Base-by-base conservation (phyloP, 2,888 invertebrate species). In the Ichneumon xanthorius region DNA sequence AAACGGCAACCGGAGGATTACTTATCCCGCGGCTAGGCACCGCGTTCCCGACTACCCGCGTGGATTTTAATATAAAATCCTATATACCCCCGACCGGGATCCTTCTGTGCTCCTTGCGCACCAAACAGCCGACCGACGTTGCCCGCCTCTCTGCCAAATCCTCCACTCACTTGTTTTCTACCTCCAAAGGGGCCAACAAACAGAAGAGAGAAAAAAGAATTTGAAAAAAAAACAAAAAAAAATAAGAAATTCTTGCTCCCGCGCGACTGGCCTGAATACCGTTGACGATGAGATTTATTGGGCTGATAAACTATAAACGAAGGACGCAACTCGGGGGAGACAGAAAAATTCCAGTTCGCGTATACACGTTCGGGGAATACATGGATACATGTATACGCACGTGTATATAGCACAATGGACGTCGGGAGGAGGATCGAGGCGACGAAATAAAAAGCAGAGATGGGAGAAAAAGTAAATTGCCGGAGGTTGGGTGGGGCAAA, bases 11-110 rank as follows among this genome's bases (percentile, higher is more conserved):
- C 58, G 58, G 58, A 58, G 72, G 22, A 72, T 72, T 55, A 58
- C 72, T 72, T 72, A 72, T 72, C 58, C 72, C 72, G 72, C 72
- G 40, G 58, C 50, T 58, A 72, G 72, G 37, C 72, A 61, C 45
- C n/a, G 16, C 45, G 14, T 70, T 45, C 58, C 58, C 58, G 40
- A 22, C 58, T 22, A 72, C 58, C 58, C 55, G 55, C 80, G 72
- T 68, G 68, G 84, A 88, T 86, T 88, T 88, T 88, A 88, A 88
- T 88, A 88, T 88, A 87, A 88, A 84, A 86, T 78, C 72, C 79
- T 71, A 72, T 58, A 58, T 58, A 22, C 58, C 19, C 58, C 58
- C 58, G 9, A 26, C 19, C 3, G 22, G 26, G 3, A 22, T 22
- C 26, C 26, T 2, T 26, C 11, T 58, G 26, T 26, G 26, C 26